phyloP scores from a whole-genome alignment of 2,888 invertebrate genomes.

The Phyllotreta cruciferae region DNA sequence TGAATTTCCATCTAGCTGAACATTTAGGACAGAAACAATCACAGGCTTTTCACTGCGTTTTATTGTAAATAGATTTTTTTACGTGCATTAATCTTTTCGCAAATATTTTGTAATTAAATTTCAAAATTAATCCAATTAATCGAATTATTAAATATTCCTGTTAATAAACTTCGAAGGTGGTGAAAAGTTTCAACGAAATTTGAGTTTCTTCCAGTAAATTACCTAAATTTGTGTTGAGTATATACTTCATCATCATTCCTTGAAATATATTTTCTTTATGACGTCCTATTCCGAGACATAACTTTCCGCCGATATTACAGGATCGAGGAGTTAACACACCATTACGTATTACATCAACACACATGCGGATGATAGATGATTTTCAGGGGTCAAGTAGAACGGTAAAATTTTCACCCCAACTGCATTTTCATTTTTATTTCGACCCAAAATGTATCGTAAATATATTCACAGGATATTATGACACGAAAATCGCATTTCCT shows the following conservation, averaged over 20 bases:
- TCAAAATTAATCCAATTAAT: not conserved
- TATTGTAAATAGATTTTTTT: no score
- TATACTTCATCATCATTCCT: conserved; percentile 17
- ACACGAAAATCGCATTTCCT: not conserved
- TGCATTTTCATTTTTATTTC: conserved; percentile 10
- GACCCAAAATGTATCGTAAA: not conserved
- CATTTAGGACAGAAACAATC: no score
- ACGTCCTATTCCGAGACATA: conserved; percentile 10
- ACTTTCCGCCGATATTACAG: conserved; percentile 26
- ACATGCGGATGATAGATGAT: conserved; percentile 18
- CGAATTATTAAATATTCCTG: not conserved
- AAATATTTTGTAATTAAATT: no score
- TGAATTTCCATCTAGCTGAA: no score
- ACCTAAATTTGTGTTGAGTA: conserved; percentile 11
- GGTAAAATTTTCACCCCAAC: conserved; percentile 10
- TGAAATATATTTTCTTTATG: conserved; percentile 18
- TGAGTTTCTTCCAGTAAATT: conserved; percentile 3
- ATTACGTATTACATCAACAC: conserved; percentile 23
- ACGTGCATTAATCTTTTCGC: no score
- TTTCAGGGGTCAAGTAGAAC: conserved; percentile 12
- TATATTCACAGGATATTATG: conserved; percentile 14
- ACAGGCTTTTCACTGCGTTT: no score
- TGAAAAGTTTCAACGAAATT: conserved; percentile 3
- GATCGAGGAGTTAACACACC: conserved; percentile 25
- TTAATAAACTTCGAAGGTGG: not conserved